Evolutionary conservation across 2,888 invertebrate species (phyloP).

Genomic region (Lepidonotus clava): DNA sequence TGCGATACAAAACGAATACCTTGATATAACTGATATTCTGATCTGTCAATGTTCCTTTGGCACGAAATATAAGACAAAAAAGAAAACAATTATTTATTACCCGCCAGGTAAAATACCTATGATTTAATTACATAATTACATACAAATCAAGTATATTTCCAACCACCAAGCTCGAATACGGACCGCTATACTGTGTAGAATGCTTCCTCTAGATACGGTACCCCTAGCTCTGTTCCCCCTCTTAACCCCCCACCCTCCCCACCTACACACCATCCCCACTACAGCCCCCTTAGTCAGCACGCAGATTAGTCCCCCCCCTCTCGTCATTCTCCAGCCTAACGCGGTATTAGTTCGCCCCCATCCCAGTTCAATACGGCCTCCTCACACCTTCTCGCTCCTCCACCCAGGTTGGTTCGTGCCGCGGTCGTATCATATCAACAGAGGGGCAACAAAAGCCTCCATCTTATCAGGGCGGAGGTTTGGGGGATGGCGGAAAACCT

Average conservation of each 20-base stretch:
- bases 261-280: neutral
- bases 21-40: no score
- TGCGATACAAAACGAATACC: no score
- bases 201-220: no score
- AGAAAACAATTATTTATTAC: no score
- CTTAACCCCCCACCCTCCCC: neutral
- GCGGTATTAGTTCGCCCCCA: neutral
- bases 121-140: no score
- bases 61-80: no score
- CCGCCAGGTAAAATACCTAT: no score
- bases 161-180: no score
- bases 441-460: neutral
- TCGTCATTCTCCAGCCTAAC: neutral
- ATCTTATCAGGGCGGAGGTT: neutral
- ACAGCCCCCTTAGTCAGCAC: neutral
- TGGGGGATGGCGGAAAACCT: neutral
- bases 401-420: neutral
- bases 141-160: no score
- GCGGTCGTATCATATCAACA: neutral
- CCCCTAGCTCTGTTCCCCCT: no score
- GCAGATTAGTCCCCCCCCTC: neutral
- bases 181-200: no score
- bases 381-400: neutral
- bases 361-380: neutral
- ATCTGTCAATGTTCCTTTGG: no score